phyloP scores from a whole-genome alignment of 2,888 invertebrate species.

The Drosophila tripunctata region DNA sequence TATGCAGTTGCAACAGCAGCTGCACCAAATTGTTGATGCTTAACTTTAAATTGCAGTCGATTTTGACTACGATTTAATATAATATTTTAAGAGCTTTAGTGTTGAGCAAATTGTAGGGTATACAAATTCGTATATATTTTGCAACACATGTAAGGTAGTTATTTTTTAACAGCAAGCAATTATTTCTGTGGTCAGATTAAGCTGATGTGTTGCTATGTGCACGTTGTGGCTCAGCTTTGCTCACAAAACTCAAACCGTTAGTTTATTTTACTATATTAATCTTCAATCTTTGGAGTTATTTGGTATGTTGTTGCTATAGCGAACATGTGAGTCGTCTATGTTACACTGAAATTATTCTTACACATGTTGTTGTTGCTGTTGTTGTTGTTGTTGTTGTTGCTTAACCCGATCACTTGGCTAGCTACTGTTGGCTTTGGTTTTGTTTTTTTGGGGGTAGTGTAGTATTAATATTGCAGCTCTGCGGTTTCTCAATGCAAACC shows the following conservation, averaged over 20 bases:
- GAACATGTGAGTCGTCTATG: constrained; percentile 3
- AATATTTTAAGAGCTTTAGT: background rate
- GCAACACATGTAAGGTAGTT: no score
- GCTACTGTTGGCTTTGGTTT: constrained; percentile 50
- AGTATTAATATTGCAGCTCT: constrained; percentile 14
- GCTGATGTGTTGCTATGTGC: no score
- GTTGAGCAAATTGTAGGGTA: background rate
- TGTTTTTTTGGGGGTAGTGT: constrained; percentile 14
- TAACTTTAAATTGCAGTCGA: background rate
- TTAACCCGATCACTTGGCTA: constrained; percentile 49
- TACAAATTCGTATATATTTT: no score
- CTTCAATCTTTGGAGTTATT: no score
- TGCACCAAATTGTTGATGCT: background rate
- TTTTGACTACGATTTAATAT: background rate
- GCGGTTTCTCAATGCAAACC: constrained; percentile 62
- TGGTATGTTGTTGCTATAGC: no score
- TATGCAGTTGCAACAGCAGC: background rate
- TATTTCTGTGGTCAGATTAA: no score
- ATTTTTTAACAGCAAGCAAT: no score
- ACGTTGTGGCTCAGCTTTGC: no score
- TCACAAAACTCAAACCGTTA: no score
- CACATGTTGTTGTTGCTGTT: background rate
- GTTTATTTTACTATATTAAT: no score
- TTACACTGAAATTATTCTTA: background rate
- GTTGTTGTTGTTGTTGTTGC: constrained; percentile 25